Percentiles rank a stretch among this genome's conserved stretches.
These are phyloP conservation scores for Puffinus mauretanicus DNA, from an alignment of 2,113 vertebrate genomes.

Conservation along the genomic window DNA sequence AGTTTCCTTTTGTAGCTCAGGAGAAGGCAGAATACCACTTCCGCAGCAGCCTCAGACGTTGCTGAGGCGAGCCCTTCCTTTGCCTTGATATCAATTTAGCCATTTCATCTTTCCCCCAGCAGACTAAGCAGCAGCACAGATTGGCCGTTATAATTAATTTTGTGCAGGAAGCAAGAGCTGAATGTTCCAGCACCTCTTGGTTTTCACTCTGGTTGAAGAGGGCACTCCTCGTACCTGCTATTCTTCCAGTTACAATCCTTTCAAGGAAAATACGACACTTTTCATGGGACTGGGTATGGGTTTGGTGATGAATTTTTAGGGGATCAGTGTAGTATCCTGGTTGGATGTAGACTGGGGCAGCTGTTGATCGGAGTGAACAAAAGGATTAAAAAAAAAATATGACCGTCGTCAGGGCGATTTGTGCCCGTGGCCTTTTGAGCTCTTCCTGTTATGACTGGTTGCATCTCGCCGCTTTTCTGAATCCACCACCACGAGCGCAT, in stretches of 20 bases:
- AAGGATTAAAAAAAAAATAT: background rate
- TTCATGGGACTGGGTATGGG: background rate
- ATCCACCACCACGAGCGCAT: background rate
- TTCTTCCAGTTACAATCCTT: background rate
- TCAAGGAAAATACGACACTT: background rate
- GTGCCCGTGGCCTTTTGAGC: background rate
- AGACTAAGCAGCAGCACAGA: slow-evolving; percentile 36
- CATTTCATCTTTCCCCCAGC: slow-evolving; percentile 8
- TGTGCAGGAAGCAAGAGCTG: background rate
- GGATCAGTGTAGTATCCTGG: background rate
- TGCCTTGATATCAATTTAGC: slow-evolving; percentile 4
- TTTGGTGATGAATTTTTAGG: background rate
- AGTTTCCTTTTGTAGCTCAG: background rate
- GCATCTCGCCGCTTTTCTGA: background rate
- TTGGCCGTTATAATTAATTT: slow-evolving; percentile 18
- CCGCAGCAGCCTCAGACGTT: background rate
- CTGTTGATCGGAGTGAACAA: background rate
- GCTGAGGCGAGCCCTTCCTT: background rate
- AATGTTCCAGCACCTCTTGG: background rate
- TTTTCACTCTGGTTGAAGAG: background rate
- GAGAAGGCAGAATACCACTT: background rate
- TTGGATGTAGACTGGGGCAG: background rate
- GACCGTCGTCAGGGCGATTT: background rate
- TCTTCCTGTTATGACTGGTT: background rate
- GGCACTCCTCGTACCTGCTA: background rate